Evolutionary conservation across 2,888 invertebrate genomes (phyloP).

Genomic region (Barypeithes pellucidus): DNA sequence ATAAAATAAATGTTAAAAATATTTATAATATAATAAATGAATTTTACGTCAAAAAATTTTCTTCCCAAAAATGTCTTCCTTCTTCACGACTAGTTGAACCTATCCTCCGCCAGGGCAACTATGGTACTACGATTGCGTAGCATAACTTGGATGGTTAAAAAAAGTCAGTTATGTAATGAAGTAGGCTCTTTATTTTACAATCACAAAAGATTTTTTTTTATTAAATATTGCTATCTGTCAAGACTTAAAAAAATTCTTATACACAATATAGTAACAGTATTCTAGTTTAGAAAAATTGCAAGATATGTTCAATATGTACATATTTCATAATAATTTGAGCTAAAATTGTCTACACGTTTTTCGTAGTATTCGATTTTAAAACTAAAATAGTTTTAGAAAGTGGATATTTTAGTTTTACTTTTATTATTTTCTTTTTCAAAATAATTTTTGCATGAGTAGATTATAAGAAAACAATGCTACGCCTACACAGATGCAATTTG

Average conservation of each 20-base stretch:
- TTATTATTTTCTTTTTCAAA: conserved; percentile 25
- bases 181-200: conserved; percentile 69
- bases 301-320: conserved; percentile 69
- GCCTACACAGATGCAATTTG: too few species aligned
- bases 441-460: background rate
- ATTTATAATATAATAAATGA: too few species aligned
- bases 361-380: conserved; percentile 23
- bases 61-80: too few species aligned
- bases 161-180: conserved; percentile 53
- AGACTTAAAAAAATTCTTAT: conserved; percentile 70
- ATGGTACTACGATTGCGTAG: too few species aligned
- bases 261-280: conserved; percentile 70
- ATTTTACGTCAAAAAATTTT: too few species aligned
- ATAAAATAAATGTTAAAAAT: too few species aligned
- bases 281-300: conserved; percentile 69
- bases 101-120: too few species aligned
- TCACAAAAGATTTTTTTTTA: conserved; percentile 68
- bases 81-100: too few species aligned
- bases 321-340: conserved; percentile 64
- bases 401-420: conserved; percentile 29
- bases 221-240: conserved; percentile 71
- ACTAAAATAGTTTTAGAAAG: conserved; percentile 25
- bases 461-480: too few species aligned
- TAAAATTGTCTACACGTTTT: conserved; percentile 60
- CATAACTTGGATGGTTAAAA: background rate